Evolutionary conservation across 64 coral and sea anemone species (phyloP).

Genomic region (Montipora foliosa): DNA sequence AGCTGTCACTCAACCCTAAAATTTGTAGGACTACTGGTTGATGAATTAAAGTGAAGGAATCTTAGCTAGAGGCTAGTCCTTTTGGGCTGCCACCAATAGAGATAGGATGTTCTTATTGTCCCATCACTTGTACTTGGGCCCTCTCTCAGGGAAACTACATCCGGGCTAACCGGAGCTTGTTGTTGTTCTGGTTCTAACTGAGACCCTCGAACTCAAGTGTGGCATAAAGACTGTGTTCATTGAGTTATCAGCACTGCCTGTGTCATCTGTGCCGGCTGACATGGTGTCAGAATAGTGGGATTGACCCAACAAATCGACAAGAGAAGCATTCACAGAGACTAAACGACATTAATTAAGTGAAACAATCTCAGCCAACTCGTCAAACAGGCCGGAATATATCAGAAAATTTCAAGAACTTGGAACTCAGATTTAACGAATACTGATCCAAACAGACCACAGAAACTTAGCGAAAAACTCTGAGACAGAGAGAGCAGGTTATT

Average conservation of each 20-base stretch:
- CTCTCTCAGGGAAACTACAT: too few relatives aligned
- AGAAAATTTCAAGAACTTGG: slow-evolving; percentile 45
- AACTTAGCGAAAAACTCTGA: slow-evolving; percentile 20
- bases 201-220: not conserved
- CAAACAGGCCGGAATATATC: slow-evolving; percentile 9
- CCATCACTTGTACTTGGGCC: not conserved
- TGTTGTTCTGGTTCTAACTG: not conserved
- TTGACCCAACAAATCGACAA: not conserved
- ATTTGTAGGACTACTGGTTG: too few relatives aligned
- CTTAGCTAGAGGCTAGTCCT: too few relatives aligned
- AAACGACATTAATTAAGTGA: not conserved
- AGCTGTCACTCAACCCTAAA: too few relatives aligned
- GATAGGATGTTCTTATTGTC: too few relatives aligned
- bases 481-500: not conserved
- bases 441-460: slow-evolving; percentile 65
- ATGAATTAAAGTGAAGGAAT: too few relatives aligned
- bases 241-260: not conserved
- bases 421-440: slow-evolving; percentile 23
- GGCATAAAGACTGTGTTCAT: not conserved
- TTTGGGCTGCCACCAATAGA: too few relatives aligned
- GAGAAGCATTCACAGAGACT: not conserved
- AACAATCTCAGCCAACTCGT: too few relatives aligned
- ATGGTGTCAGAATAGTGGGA: not conserved
- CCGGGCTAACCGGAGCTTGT: not conserved
- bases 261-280: not conserved